A percentile compares a stretch with the other conserved stretches of the same genome.
Evolutionary conservation across 64 coral and sea anemone genomes (phyloP).

Genomic region (Stylophora pistillata): DNA sequence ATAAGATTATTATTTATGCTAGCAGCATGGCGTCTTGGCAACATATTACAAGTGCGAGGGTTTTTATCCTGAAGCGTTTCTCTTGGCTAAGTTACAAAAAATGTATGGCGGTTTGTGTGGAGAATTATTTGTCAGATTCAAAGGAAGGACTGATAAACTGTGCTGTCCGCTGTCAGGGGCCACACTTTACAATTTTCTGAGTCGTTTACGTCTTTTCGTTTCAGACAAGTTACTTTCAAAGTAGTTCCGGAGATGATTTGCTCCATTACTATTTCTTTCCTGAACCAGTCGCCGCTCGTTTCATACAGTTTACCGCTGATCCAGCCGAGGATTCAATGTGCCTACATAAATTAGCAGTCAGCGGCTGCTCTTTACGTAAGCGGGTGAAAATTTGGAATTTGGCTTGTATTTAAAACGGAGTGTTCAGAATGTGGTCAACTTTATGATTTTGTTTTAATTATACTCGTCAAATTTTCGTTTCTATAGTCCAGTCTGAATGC

Average conservation of each 20-base stretch:
- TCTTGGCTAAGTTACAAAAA: too few relatives aligned
- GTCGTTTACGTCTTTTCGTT: background rate
- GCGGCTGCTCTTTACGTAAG: constrained; percentile 25
- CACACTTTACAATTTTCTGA: too few relatives aligned
- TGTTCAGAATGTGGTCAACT: background rate
- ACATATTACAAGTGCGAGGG: too few relatives aligned
- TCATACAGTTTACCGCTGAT: constrained; percentile 18
- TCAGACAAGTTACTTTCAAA: constrained; percentile 8
- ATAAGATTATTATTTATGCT: too few relatives aligned
- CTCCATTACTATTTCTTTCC: background rate
- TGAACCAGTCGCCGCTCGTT: constrained; percentile 23
- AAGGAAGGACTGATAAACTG: too few relatives aligned
- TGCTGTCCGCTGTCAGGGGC: too few relatives aligned
- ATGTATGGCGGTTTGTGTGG: too few relatives aligned
- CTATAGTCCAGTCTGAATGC: background rate
- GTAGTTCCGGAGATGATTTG: background rate
- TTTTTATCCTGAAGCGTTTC: too few relatives aligned
- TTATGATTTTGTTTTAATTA: background rate
- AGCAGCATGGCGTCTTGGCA: too few relatives aligned
- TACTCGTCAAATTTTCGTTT: background rate
- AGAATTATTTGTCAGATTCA: too few relatives aligned
- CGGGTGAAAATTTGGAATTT: too few relatives aligned
- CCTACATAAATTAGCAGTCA: background rate
- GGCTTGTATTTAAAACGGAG: background rate
- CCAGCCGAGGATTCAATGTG: constrained; percentile 10